Conservation (phyloP, 2,797 vertebrate species). For the Myoxocephalus aenaeus region DNA sequence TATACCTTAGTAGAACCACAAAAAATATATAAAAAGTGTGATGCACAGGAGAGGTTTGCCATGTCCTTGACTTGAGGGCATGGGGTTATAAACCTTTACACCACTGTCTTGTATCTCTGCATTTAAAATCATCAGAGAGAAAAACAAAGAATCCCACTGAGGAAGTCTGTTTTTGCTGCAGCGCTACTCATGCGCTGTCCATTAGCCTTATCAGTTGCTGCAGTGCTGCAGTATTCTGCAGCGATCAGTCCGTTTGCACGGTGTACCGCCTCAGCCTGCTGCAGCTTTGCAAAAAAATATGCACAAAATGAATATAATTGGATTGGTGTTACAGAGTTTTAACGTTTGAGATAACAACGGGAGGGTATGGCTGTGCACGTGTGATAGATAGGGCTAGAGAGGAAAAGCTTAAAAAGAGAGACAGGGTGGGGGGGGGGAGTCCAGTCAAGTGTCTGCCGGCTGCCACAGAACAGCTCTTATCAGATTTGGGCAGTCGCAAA, state of each 20-base stretch:
- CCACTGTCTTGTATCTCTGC: not conserved
- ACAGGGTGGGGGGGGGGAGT: conserved; percentile 42
- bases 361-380: conserved; percentile 27
- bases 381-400: conserved; percentile 51
- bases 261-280: conserved; percentile 23
- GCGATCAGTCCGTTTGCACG: conserved; percentile 29
- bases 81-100: conserved; percentile 27
- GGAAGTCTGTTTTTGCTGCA: conserved; percentile 31
- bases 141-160: conserved; percentile 16
- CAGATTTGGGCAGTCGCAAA: conserved; percentile 55
- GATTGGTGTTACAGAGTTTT: not conserved
- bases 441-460: conserved; percentile 61
- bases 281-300: conserved; percentile 21
- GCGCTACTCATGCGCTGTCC: conserved; percentile 33
- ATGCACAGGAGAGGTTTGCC: not conserved
- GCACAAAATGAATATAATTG: not conserved
- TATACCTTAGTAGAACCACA: conserved; percentile 21
- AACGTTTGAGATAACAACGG: conserved; percentile 18
- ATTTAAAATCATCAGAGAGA: conserved; percentile 19
- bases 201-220: conserved; percentile 49
- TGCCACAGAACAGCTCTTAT: conserved; percentile 68
- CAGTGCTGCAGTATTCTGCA: conserved; percentile 72
- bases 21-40: not conserved
- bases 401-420: conserved; percentile 32
- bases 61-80: conserved; percentile 58